A percentile compares a stretch with the other conserved stretches of the same genome.
phyloP scores from a whole-genome alignment of 2,113 vertebrate genomes.

The Protobothrops mucrosquamatus region DNA sequence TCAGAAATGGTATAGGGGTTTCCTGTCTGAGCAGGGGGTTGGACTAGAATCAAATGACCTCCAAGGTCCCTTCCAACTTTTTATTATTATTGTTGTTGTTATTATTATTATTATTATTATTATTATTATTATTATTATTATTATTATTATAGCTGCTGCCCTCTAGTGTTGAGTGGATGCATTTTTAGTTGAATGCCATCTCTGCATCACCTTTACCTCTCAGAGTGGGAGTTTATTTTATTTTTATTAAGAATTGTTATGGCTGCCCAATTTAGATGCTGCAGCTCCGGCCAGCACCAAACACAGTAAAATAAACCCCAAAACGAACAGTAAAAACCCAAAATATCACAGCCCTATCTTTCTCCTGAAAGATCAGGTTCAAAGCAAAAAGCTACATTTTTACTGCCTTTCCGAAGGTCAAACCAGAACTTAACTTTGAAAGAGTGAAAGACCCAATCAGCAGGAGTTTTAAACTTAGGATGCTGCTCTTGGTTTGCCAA shows the following conservation, averaged over 20 bases:
- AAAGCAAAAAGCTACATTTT: not conserved
- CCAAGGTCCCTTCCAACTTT: too few relatives aligned
- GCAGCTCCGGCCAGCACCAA: not conserved
- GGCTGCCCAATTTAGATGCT: not conserved
- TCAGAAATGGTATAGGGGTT: too few relatives aligned
- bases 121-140: too few relatives aligned
- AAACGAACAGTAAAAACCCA: not conserved
- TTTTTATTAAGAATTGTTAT: not conserved
- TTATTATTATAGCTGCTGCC: not conserved
- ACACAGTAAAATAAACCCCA: not conserved
- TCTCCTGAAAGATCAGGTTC: not conserved
- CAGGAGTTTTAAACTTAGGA: not conserved
- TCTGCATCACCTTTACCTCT: not conserved
- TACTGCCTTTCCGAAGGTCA: not conserved
- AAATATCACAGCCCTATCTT: not conserved
- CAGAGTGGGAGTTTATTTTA: not conserved
- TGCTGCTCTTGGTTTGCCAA: not conserved
- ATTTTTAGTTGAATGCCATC: not conserved
- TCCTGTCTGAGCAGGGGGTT: too few relatives aligned
- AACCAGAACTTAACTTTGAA: too few relatives aligned
- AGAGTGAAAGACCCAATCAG: not conserved
- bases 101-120: too few relatives aligned
- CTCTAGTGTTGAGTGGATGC: not conserved
- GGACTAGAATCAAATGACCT: too few relatives aligned
- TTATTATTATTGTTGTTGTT: too few relatives aligned